A percentile compares a stretch with the other conserved stretches of the same genome.
phyloP scores from a whole-genome alignment of 2,797 vertebrate genomes.

The Myripristis jacobus region DNA sequence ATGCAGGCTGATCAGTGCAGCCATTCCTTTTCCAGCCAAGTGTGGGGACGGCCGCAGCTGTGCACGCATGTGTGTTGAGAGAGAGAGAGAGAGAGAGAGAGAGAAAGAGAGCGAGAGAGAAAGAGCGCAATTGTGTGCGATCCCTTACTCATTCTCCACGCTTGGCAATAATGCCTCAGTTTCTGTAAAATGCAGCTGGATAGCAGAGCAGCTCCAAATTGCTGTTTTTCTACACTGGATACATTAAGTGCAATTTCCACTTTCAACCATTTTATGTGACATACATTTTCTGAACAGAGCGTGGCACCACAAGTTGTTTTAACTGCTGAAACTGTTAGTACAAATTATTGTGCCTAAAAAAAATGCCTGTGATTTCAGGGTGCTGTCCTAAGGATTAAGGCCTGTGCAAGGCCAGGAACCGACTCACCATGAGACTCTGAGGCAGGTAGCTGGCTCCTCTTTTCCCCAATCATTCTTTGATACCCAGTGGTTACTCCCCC shows the following conservation, averaged over 20 bases:
- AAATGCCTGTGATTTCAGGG: not conserved
- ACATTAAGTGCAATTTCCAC: too few relatives aligned
- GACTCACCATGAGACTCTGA: slow-evolving; percentile 59
- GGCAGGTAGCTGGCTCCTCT: slow-evolving; percentile 8
- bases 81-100: not conserved
- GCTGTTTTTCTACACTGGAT: too few relatives aligned
- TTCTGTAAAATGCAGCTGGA: too few relatives aligned
- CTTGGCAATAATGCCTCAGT: not conserved
- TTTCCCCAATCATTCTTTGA: slow-evolving; percentile 2
- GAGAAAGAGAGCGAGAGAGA: not conserved
- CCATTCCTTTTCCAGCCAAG: slow-evolving; percentile 21
- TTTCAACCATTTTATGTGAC: too few relatives aligned
- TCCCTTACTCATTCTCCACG: not conserved
- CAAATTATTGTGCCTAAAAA: not conserved
- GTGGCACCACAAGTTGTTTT: too few relatives aligned
- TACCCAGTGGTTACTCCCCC: not conserved
- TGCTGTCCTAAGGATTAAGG: not conserved
- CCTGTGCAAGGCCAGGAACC: not conserved
- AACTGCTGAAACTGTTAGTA: too few relatives aligned
- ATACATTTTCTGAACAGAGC: too few relatives aligned
- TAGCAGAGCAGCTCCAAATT: too few relatives aligned
- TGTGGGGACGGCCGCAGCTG: slow-evolving; percentile 68
- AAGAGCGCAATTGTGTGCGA: slow-evolving; percentile 9
- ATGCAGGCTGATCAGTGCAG: slow-evolving; percentile 38
- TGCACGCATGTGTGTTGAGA: slow-evolving; percentile 19